Base-by-base conservation (phyloP, 2,888 invertebrate species). In the Micropterix aruncella region DNA sequence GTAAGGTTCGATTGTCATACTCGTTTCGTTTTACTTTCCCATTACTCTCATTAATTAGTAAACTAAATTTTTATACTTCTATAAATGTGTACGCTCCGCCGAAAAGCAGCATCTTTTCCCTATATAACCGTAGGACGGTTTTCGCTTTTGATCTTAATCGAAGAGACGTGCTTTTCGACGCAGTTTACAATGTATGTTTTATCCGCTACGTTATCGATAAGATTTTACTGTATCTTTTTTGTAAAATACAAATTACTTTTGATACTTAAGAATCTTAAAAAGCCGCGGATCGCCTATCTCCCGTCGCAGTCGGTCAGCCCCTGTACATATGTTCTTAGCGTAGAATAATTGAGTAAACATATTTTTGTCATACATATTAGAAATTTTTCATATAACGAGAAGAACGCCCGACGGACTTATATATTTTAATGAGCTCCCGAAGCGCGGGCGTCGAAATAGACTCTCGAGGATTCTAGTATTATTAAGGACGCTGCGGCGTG, bases 351-450 rank as follows among this genome's bases (percentile, higher is more conserved):
- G 46, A 50, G 44, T 46, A 48, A 48, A 49, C 45, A 47, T 49
- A 47, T 51, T 51, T 50, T 50, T 50, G 48, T 47, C 48, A 46
- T 49, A 48, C 45, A 43, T 48, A 41, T 44, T 48, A 50, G 47
- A 48, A 42, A 42, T 48, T 41, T 66, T 60, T 59, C 65, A 63
- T 61, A 61, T 65, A 62, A 63, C 12, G 65, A 63, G 42, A 46
- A 66, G 68, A 69, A 70, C 70, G 67, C 46, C n/a, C n/a, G n/a
- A n/a, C n/a, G n/a, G n/a, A n/a, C n/a, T n/a, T n/a, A n/a, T n/a
- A n/a, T n/a, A n/a, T n/a, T n/a, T n/a, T n/a, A n/a, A n/a, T n/a
- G n/a, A n/a, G n/a, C n/a, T n/a, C n/a, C n/a, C n/a, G 46, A 66
- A 67, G 56, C 66, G 66, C 63, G 65, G 63, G 63, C 65, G 63